Evolutionary conservation across 2,888 invertebrate species (phyloP).

Genomic region (Callyntrura sp.): DNA sequence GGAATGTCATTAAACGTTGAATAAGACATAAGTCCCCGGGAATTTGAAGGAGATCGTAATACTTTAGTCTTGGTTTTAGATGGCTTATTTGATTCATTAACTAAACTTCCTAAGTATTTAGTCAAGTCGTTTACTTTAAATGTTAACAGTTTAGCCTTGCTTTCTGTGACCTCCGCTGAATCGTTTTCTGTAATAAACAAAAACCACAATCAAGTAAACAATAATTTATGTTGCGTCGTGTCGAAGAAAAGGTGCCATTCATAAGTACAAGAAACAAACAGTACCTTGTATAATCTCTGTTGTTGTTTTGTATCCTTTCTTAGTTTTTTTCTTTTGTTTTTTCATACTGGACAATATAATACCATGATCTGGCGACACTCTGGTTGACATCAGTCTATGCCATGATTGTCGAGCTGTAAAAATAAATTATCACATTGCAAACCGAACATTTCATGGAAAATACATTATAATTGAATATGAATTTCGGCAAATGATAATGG

Average conservation of each 20-base stretch:
- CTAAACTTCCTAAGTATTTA: conserved; percentile 86
- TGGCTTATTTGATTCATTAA: conserved; percentile 10
- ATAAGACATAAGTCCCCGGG: conserved; percentile 43
- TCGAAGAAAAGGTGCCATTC: background rate
- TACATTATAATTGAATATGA: no score
- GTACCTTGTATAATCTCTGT: conserved; percentile 90
- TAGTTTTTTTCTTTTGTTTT: conserved; percentile 85
- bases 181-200: conserved; percentile 59
- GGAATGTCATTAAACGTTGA: conserved; percentile 36
- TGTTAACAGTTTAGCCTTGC: conserved; percentile 89
- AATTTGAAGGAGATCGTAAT: background rate
- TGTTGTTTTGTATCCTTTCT: conserved; percentile 87
- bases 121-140: conserved; percentile 89
- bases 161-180: conserved; percentile 86
- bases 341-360: conserved; percentile 23
- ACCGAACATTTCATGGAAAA: no score
- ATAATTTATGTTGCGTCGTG: background rate
- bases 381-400: conserved; percentile 39
- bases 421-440: no score
- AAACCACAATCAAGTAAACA: no score
- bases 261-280: conserved; percentile 77
- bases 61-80: conserved; percentile 1
- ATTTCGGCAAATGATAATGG: no score
- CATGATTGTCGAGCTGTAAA: no score
- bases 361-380: conserved; percentile 3